Base-by-base conservation (phyloP, 2,888 invertebrate species). In the Halictus ligatus region DNA sequence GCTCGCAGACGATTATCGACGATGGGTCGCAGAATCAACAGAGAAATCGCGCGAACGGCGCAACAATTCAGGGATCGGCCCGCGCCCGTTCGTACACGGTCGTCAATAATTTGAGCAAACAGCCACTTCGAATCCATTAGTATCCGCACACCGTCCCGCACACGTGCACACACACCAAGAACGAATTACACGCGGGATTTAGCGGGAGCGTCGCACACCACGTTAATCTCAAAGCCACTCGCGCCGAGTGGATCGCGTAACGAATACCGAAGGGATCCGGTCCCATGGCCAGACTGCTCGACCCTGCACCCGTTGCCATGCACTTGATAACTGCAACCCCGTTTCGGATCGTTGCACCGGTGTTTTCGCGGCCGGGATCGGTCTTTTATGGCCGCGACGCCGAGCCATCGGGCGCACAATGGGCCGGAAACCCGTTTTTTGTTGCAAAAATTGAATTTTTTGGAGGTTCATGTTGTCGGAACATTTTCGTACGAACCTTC, bases 71-170 rank as follows among this genome's bases (percentile, higher is more conserved):
- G 6, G 46, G 72, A 83, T 74, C 78, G 75, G 64, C 64, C 6
- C 46, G 43, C 25, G 7, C 25, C 29, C 58, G 21, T 21, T 71
- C n/a, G 60, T 48, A 35, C 40, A 54, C 64, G 75, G 67, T 72
- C 75, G 64, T 50, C 64, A 54, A 80, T 85, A 84, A 85, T 85
- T 85, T 75, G 64, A 46, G 60, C 80, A 75, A 84, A 84, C 77
- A 71, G 80, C 75, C 78, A 84, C 84, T 84, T 78, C 80, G 84
- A 84, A 85, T 85, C 80, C 85, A 85, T 85, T 85, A 84, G 80
- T 74, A 48, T 50, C 73, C 64, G 54, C 48, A 35, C 72, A 75
- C 82, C 54, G 4, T 54, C 8, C 54, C n/a, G n/a, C 54, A 29
- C 35, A 10, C 29, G 64, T n/a, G 29, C 6, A 15, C 64, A 15